Evolutionary conservation across 2,888 invertebrate species (phyloP).

Genomic region (Deladenus siricidicola): DNA sequence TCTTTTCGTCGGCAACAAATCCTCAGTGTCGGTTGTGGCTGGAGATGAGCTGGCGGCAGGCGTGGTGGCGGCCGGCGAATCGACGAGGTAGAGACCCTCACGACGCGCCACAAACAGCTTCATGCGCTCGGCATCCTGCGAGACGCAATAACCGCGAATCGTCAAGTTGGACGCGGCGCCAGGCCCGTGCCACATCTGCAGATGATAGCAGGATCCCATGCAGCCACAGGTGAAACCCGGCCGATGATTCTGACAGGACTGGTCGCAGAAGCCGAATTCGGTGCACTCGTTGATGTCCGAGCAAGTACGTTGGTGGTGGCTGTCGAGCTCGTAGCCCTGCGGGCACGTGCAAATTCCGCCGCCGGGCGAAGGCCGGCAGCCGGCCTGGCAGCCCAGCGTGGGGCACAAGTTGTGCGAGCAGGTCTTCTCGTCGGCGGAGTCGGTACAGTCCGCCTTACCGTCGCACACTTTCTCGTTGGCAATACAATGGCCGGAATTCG

Average conservation of each 20-base stretch:
- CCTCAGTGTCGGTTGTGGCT: slow-evolving; percentile 21
- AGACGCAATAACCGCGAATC: slow-evolving; percentile 49
- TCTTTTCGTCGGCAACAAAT: slow-evolving; percentile 30
- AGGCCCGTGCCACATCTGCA: slow-evolving; percentile 35
- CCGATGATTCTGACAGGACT: slow-evolving; percentile 78
- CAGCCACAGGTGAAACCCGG: slow-evolving; percentile 63
- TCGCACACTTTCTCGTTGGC: slow-evolving; percentile 89
- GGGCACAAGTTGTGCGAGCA: slow-evolving; percentile 69
- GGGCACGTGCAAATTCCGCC: slow-evolving; percentile 72
- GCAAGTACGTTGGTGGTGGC: slow-evolving; percentile 73
- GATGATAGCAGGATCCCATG: slow-evolving; percentile 45
- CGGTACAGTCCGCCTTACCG: slow-evolving; percentile 88
- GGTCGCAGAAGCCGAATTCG: slow-evolving; percentile 68
- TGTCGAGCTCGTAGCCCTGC: slow-evolving; percentile 71
- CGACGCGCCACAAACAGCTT: slow-evolving; percentile 48
- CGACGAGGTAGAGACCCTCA: slow-evolving; percentile 46
- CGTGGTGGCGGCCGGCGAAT: slow-evolving; percentile 18
- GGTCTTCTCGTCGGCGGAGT: slow-evolving; percentile 76
- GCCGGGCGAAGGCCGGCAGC: slow-evolving; percentile 67
- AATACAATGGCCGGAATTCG: slow-evolving; percentile 75
- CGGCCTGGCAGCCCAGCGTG: slow-evolving; percentile 76
- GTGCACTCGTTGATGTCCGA: slow-evolving; percentile 75
- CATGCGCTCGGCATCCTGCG: slow-evolving; percentile 50
- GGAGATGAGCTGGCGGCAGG: not conserved
- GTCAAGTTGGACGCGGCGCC: slow-evolving; percentile 34